These are phyloP conservation scores for Amblyjoppa proteus DNA, from an alignment of 2,888 invertebrate species.

Conservation along the genomic window DNA sequence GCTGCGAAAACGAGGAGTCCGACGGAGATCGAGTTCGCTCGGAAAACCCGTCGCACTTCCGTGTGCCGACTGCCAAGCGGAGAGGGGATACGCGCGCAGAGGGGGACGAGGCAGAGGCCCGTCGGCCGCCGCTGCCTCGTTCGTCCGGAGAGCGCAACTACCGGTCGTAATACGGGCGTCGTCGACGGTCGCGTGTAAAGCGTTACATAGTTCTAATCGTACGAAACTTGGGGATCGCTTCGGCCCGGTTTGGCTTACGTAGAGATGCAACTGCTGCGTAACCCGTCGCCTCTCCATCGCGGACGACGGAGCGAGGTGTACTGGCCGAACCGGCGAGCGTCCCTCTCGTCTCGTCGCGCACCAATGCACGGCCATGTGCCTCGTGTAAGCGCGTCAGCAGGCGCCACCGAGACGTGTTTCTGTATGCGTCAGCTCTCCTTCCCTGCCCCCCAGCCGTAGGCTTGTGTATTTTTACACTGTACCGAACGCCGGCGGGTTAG, in stretches of 20 bases:
- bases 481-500: neutral
- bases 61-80: constrained; percentile 52
- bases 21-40: constrained; percentile 3
- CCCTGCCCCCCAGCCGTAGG: neutral
- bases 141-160: constrained; percentile 29
- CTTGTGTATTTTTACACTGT: neutral
- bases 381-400: constrained; percentile 61
- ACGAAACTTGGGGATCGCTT: neutral
- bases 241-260: constrained; percentile 3
- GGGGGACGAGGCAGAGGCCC: neutral
- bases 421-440: constrained; percentile 65
- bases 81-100: neutral
- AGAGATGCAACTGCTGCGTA: constrained; percentile 14
- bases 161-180: neutral
- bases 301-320: constrained; percentile 45
- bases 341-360: constrained; percentile 78
- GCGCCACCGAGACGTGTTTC: constrained; percentile 68
- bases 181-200: constrained; percentile 2
- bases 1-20: neutral
- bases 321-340: constrained; percentile 19
- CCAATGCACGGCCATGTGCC: constrained; percentile 76
- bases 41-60: constrained; percentile 47
- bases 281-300: constrained; percentile 18
- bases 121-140: constrained; percentile 2
- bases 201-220: neutral